phyloP scores from a whole-genome alignment of 2,113 vertebrate genomes.

The Edolisoma coerulescens region DNA sequence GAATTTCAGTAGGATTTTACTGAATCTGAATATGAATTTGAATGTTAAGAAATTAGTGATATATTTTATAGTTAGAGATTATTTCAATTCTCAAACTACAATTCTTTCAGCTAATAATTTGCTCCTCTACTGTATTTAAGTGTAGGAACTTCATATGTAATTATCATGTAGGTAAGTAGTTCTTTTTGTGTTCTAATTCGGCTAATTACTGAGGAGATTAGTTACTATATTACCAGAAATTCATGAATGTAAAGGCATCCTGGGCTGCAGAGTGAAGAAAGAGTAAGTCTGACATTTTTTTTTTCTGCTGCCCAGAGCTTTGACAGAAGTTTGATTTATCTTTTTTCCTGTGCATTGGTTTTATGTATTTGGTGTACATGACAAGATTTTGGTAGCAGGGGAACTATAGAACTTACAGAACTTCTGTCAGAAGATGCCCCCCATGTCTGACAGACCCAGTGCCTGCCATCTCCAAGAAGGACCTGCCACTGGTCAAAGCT shows the following conservation, averaged over 20 bases:
- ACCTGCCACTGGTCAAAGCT: not conserved
- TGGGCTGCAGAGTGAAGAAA: not conserved
- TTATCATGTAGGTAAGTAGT: not conserved
- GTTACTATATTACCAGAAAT: not conserved
- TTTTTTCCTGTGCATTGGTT: not conserved
- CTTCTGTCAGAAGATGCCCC: not conserved
- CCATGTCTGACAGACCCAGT: not conserved
- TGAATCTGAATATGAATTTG: not conserved
- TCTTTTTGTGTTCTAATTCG: not conserved
- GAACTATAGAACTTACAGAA: not conserved
- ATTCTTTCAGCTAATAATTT: not conserved
- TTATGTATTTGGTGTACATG: not conserved
- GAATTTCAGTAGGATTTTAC: not conserved
- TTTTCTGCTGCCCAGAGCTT: not conserved
- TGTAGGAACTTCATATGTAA: not conserved
- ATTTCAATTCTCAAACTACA: not conserved
- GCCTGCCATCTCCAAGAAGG: not conserved
- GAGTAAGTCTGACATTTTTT: not conserved
- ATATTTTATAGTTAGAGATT: not conserved
- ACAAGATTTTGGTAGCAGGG: not conserved
- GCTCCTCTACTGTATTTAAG: not conserved
- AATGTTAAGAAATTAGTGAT: not conserved
- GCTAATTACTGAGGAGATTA: not conserved
- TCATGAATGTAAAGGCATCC: not conserved
- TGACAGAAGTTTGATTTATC: not conserved